These are phyloP conservation scores for Drosophila lini DNA, from an alignment of 1,140 invertebrate species.

Conservation along the genomic window DNA sequence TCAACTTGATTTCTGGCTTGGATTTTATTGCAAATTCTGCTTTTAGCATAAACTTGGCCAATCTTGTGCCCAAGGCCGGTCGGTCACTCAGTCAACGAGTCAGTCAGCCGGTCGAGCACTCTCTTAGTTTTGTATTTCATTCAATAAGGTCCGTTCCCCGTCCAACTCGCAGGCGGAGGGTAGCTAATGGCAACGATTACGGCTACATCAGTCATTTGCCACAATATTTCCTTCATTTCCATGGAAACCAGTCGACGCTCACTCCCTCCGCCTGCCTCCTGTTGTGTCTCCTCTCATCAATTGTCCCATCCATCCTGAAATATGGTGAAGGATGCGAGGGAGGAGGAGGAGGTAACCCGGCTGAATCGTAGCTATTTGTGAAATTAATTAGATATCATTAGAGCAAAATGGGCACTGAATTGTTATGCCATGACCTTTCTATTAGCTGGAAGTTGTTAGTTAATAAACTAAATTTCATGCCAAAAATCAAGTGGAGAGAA, in stretches of 20 bases:
- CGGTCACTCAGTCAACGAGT: conserved; percentile 22
- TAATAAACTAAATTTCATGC: conserved; percentile 45
- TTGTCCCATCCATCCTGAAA: conserved; percentile 1
- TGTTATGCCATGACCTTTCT: conserved; percentile 34
- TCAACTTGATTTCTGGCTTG: conserved; percentile 60
- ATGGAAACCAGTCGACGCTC: conserved; percentile 30
- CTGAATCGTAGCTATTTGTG: conserved; percentile 37
- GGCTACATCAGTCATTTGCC: conserved; percentile 54
- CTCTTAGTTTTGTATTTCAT: conserved; percentile 48
- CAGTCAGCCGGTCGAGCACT: conserved; percentile 25
- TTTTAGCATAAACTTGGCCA: conserved; percentile 73
- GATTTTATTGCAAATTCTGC: conserved; percentile 62
- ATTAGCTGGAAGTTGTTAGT: conserved; percentile 27
- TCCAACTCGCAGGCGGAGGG: neutral
- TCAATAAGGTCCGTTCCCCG: conserved; percentile 14
- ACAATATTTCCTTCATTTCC: conserved; percentile 28
- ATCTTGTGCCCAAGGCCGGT: conserved; percentile 65
- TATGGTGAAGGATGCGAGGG: neutral
- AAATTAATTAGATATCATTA: conserved; percentile 58
- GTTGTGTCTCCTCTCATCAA: conserved; percentile 16
- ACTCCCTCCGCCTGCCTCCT: neutral
- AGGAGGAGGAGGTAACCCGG: neutral
- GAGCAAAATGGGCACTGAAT: conserved; percentile 44
- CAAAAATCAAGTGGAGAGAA: conserved; percentile 2
- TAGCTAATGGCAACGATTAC: conserved; percentile 60